A percentile compares a stretch with the other conserved stretches of the same genome.
Evolutionary conservation across 2,888 invertebrate genomes (phyloP).

Genomic region (Sthenelais limicola): DNA sequence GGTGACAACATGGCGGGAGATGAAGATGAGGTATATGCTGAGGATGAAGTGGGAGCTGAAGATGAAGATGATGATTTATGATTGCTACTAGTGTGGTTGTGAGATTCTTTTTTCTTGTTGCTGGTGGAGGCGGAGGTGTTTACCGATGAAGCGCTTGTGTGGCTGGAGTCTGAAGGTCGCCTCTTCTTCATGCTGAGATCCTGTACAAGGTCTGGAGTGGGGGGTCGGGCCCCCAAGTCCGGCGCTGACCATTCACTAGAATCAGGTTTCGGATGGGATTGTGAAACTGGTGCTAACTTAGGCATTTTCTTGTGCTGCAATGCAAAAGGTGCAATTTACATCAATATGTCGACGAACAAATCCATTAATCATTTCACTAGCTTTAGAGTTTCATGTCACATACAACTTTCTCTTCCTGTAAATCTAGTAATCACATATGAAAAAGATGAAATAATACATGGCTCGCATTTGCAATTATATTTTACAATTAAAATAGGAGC

Average conservation of each 20-base stretch:
- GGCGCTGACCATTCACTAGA: background rate
- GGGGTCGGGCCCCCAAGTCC: background rate
- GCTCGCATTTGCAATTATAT: no score
- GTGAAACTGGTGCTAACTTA: constrained; percentile 6
- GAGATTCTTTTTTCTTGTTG: background rate
- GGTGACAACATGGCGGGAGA: background rate
- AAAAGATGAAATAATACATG: no score
- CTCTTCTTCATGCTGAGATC: constrained; percentile 53
- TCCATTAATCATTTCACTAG: no score
- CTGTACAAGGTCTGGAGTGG: constrained; percentile 37
- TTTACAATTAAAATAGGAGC: no score
- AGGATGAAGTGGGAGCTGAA: constrained; percentile 14
- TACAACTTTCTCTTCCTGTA: no score
- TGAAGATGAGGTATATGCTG: constrained; percentile 8
- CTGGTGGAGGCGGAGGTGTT: background rate
- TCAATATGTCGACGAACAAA: no score
- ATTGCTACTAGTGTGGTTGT: background rate
- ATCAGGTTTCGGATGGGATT: background rate
- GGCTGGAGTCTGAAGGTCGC: constrained; percentile 6
- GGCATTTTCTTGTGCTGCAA: constrained; percentile 27
- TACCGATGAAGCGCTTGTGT: background rate
- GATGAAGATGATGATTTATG: no score
- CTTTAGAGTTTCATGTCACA: no score
- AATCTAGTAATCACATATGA: no score
- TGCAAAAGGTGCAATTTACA: background rate